A percentile compares a stretch with the other conserved stretches of the same genome.
Conservation (phyloP, 1,140 invertebrate genomes). For the Danaus melanippus region DNA sequence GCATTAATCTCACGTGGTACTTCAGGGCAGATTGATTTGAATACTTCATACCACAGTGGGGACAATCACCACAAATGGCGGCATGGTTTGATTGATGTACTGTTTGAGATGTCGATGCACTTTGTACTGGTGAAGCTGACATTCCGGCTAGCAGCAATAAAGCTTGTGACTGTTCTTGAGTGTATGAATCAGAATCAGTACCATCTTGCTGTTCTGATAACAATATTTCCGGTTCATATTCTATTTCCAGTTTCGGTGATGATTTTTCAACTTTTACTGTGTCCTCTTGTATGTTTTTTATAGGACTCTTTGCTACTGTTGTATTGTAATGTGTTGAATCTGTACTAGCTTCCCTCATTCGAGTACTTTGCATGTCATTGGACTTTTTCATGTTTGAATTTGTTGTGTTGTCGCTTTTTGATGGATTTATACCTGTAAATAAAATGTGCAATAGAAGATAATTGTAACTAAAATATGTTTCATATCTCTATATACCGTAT, state of each 20-base stretch:
- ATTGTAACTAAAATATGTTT: background rate
- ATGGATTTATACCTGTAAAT: conserved; percentile 60
- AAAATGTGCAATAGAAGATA: background rate
- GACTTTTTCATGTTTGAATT: conserved; percentile 43
- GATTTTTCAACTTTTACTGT: conserved; percentile 62
- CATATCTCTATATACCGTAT: background rate
- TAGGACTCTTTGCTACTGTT: conserved; percentile 44
- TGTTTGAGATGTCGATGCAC: conserved; percentile 53
- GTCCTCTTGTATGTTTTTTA: conserved; percentile 36
- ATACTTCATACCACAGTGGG: conserved; percentile 77
- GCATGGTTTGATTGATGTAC: conserved; percentile 70
- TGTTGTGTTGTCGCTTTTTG: conserved; percentile 44
- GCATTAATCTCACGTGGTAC: conserved; percentile 79
- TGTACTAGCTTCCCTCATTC: conserved; percentile 41
- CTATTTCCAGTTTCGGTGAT: conserved; percentile 62
- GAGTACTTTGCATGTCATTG: conserved; percentile 35
- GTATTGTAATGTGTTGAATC: conserved; percentile 39
- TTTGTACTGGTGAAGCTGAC: conserved; percentile 41
- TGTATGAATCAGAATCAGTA: conserved; percentile 46
- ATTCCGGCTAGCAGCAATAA: conserved; percentile 55
- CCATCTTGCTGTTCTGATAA: conserved; percentile 61
- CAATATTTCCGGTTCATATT: conserved; percentile 67
- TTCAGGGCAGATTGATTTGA: conserved; percentile 79
- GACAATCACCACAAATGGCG: conserved; percentile 76
- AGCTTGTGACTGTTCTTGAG: conserved; percentile 56